These are phyloP conservation scores for Gymnogyps californianus DNA, from an alignment of 2,113 vertebrate species.

Conservation along the genomic window DNA sequence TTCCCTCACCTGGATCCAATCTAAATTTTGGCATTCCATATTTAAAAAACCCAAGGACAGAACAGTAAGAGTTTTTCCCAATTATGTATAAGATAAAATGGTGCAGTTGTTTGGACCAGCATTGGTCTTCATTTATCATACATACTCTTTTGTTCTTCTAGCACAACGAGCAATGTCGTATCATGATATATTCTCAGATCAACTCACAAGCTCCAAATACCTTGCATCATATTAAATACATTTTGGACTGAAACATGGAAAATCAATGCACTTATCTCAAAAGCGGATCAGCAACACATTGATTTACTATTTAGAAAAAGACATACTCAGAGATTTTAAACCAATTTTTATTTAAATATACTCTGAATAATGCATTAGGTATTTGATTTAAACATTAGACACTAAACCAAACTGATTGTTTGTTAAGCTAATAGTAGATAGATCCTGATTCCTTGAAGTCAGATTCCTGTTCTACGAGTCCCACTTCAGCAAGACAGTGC, in stretches of 20 bases:
- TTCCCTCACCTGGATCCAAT: background rate
- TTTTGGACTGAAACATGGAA: background rate
- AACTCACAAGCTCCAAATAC: background rate
- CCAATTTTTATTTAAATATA: background rate
- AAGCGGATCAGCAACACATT: background rate
- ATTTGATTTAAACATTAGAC: background rate
- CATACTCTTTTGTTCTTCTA: background rate
- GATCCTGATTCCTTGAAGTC: background rate
- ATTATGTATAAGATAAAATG: background rate
- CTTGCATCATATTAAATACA: background rate
- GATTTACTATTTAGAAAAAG: background rate
- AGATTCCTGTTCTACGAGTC: background rate
- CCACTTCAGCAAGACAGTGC: conserved; percentile 29
- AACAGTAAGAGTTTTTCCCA: background rate
- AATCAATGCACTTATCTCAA: background rate
- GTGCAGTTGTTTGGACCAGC: background rate
- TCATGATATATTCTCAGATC: background rate
- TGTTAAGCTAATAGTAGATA: background rate
- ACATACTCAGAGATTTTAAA: background rate
- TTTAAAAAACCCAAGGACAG: background rate
- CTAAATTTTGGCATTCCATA: background rate
- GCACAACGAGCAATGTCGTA: background rate
- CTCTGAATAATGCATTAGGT: background rate
- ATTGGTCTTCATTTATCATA: background rate
- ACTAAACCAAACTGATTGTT: background rate